A percentile compares a stretch with the other conserved stretches of the same genome.
Evolutionary conservation across 1,140 invertebrate species (phyloP).

Genomic region (silkworm (Bombyx mori)): ASM3026992v2 NC_085128.1:5340001-5340500

Average conservation of each 20-base stretch:
- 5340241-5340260: conserved; percentile 81
- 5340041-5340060: conserved; percentile 81
- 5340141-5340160: conserved; percentile 32
- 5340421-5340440: too few relatives aligned
- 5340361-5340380: conserved; percentile 71
- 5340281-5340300: conserved; percentile 90
- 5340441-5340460: too few relatives aligned
- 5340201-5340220: background rate
- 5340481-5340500: too few relatives aligned
- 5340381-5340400: conserved; percentile 6
- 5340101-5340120: conserved; percentile 89
- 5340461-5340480: too few relatives aligned
- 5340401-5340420: background rate
- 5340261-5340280: conserved; percentile 93
- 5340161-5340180: too few relatives aligned
- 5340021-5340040: conserved; percentile 73
- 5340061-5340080: conserved; percentile 79
- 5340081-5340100: conserved; percentile 86
- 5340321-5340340: conserved; percentile 86
- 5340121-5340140: conserved; percentile 74
- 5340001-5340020: conserved; percentile 12
- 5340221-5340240: conserved; percentile 69
- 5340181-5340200: too few relatives aligned
- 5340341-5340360: conserved; percentile 89
- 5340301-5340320: conserved; percentile 84